Conservation (phyloP, 2,888 invertebrate genomes). For the Leptura quadrifasciata region DNA sequence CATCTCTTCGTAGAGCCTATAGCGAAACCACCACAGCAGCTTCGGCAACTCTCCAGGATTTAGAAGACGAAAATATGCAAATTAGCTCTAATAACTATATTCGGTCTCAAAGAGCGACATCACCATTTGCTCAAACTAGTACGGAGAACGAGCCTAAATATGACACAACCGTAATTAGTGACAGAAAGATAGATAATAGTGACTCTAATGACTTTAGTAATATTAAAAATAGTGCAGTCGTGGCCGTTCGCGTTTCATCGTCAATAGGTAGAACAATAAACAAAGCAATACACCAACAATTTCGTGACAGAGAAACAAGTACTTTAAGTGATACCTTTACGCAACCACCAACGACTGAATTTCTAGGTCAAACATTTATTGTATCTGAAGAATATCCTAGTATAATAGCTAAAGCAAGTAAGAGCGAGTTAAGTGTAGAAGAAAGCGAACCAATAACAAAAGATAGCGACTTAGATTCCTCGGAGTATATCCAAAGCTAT, state of each 20-base stretch:
- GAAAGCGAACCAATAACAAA: slow-evolving; percentile 77
- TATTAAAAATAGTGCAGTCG: slow-evolving; percentile 71
- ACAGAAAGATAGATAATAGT: slow-evolving; percentile 33
- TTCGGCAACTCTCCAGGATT: slow-evolving; percentile 48
- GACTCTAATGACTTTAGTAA: slow-evolving; percentile 45
- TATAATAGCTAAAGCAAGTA: slow-evolving; percentile 76
- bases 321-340: slow-evolving; percentile 52
- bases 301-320: slow-evolving; percentile 32
- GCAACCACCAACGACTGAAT: slow-evolving; percentile 49
- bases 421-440: slow-evolving; percentile 78
- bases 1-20: slow-evolving; percentile 60
- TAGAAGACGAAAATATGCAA: slow-evolving; percentile 45
- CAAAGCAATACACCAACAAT: slow-evolving; percentile 48
- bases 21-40: slow-evolving; percentile 49
- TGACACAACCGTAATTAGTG: slow-evolving; percentile 36
- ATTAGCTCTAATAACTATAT: slow-evolving; percentile 42
- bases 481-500: slow-evolving; percentile 57
- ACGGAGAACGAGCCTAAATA: slow-evolving; percentile 48
- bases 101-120: slow-evolving; percentile 56
- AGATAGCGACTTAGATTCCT: slow-evolving; percentile 60
- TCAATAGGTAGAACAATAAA: slow-evolving; percentile 69
- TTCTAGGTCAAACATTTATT: slow-evolving; percentile 57
- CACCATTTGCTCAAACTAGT: slow-evolving; percentile 51
- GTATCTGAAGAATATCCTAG: slow-evolving; percentile 72
- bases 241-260: slow-evolving; percentile 76